phyloP scores from a whole-genome alignment of 2,888 invertebrate genomes.

The Orthosia cruda region DNA sequence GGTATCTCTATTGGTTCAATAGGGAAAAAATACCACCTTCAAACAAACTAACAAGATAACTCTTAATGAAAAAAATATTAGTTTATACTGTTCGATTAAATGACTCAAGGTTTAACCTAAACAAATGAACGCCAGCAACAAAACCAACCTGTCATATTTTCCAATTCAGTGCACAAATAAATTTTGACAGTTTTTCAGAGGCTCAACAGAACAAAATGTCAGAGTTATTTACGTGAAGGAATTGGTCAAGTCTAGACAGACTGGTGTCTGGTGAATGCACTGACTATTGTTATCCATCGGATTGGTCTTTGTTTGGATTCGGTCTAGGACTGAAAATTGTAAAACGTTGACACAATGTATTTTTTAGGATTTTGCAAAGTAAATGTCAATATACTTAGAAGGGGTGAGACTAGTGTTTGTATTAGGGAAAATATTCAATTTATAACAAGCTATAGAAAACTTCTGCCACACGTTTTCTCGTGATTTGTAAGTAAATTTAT shows the following conservation, averaged over 20 bases:
- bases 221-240: constrained; percentile 67
- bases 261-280: constrained; percentile 72
- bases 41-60: too few relatives aligned
- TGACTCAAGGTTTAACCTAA: neutral
- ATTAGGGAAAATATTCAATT: constrained; percentile 26
- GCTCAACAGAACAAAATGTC: constrained; percentile 28
- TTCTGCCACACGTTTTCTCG: neutral
- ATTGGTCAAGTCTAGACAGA: constrained; percentile 68
- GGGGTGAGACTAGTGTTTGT: constrained; percentile 16
- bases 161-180: constrained; percentile 3
- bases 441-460: constrained; percentile 4
- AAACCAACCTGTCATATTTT: neutral
- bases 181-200: constrained; percentile 25
- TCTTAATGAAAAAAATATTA: too few relatives aligned
- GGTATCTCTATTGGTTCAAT: too few relatives aligned
- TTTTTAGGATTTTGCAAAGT: constrained; percentile 49
- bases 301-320: constrained; percentile 72
- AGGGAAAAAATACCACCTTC: too few relatives aligned
- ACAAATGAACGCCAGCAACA: neutral
- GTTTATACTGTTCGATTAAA: too few relatives aligned
- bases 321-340: constrained; percentile 41
- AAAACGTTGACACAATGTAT: constrained; percentile 46
- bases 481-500: neutral
- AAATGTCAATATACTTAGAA: constrained; percentile 48
- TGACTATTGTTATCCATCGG: constrained; percentile 62